phyloP scores from a whole-genome alignment of 1,140 invertebrate species.

The Oryzaephilus surinamensis region DNA sequence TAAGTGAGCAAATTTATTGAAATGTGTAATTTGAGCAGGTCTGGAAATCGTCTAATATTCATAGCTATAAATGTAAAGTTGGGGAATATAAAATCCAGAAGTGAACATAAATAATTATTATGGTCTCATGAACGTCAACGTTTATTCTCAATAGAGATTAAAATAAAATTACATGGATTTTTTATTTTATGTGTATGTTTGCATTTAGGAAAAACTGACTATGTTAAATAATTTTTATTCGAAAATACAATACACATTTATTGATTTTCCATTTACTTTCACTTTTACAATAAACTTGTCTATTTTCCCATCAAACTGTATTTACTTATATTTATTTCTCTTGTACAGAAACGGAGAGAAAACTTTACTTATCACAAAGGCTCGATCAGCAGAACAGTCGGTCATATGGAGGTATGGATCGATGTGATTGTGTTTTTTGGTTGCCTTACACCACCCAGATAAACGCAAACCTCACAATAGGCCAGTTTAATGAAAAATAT shows the following conservation, averaged over 20 bases:
- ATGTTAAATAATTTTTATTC: too few species aligned
- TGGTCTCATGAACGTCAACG: neutral
- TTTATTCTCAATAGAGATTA: neutral
- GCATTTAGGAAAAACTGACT: too few species aligned
- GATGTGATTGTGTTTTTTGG: conserved; percentile 16
- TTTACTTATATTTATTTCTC: conserved; percentile 21
- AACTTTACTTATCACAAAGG: conserved; percentile 37
- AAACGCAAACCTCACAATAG: neutral
- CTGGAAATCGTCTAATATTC: too few species aligned
- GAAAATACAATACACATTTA: too few species aligned
- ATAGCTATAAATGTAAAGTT: neutral
- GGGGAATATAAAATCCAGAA: neutral
- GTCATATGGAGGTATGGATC: conserved; percentile 33
- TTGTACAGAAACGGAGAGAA: conserved; percentile 35
- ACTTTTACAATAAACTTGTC: conserved; percentile 1
- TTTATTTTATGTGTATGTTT: too few species aligned
- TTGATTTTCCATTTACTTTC: conserved; percentile 1
- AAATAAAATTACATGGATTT: neutral
- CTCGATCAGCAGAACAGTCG: conserved; percentile 35
- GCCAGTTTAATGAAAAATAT: too few species aligned
- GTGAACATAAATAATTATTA: neutral
- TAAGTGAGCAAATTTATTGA: too few species aligned
- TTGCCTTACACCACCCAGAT: conserved; percentile 7
- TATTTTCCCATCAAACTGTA: conserved; percentile 6
- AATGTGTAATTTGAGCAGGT: too few species aligned